These are phyloP conservation scores for Solenopsis fugax DNA, from an alignment of 1,140 invertebrate genomes.

Conservation along the genomic window DNA sequence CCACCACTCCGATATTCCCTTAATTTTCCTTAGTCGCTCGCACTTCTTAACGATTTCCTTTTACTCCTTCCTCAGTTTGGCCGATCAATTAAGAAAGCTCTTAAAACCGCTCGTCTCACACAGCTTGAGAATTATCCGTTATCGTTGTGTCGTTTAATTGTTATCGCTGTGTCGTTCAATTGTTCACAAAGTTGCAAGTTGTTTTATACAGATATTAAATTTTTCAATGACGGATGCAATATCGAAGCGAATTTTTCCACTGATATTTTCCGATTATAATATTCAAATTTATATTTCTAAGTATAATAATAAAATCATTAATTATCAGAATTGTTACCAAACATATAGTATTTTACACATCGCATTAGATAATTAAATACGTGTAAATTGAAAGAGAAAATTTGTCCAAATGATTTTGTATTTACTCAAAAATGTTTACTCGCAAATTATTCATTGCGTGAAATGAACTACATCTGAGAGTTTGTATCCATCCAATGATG, in stretches of 20 bases:
- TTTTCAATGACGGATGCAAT: background rate
- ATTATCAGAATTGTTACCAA: too few species aligned
- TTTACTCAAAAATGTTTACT: background rate
- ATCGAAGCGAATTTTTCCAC: background rate
- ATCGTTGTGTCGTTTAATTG: conserved; percentile 10
- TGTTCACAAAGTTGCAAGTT: background rate
- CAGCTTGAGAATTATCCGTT: conserved; percentile 36
- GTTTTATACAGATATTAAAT: background rate
- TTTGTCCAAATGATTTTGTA: background rate
- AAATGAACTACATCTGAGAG: conserved; percentile 5
- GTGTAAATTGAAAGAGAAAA: background rate
- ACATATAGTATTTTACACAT: background rate
- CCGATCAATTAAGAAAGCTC: conserved; percentile 57
- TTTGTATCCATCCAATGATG: background rate
- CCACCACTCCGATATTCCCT: conserved; percentile 55
- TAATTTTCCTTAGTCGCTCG: conserved; percentile 69
- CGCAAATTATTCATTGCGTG: background rate
- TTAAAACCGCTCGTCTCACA: conserved; percentile 34
- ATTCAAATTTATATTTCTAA: background rate
- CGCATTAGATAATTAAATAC: background rate
- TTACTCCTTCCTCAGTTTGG: conserved; percentile 45
- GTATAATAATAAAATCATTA: background rate
- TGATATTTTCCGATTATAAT: background rate
- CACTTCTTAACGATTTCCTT: conserved; percentile 57
- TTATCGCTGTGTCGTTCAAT: conserved; percentile 6